Evolutionary conservation across 2,888 invertebrate species (phyloP), one percentile per base, ranked within the genome.

Genomic region (Diarsia brunnea): DNA sequence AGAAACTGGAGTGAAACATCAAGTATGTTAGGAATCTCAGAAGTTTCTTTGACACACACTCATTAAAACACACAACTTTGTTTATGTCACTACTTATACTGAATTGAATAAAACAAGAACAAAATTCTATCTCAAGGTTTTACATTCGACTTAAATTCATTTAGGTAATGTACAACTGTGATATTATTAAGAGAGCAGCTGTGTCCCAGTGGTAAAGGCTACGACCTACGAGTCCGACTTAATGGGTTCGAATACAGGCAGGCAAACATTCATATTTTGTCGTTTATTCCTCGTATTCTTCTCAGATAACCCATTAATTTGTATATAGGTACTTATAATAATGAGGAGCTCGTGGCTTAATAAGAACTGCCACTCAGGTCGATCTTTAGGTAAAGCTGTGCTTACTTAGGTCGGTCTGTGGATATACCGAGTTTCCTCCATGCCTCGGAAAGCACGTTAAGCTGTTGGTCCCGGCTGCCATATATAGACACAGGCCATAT

Each of bases 61-160:
- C 43, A 21, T 75, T 51, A 53, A 75, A 53, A 53, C 16, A 64
- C 31, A 47, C 5, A 64, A 38, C 21, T 31, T 73, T n/a, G 19
- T 60, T 73, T 61, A 27, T 24, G 21, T 47, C 8, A 58, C 16
- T 24, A 38, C 11, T 45, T 14, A n/a, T 19, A 31, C 11, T 14
- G 10, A 47, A 55, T 14, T n/a, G 2, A 24, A 45, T 69, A 0
- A 49, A 49, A 38, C 24, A 67, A n/a, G 11, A 31, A 0, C 27
- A 58, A 27, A 4, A 47, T 38, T 38, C 14, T 38, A 14, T 38
- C n/a, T 43, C 24, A 24, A 43, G 43, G 24, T 24, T 4, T 64
- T 60, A 4, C 19, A 19, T 10, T 27, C 27, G 19, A 16, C 4
- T 10, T 31, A 4, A 4, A 27, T 27, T 60, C 11, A 27, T 31